These are phyloP conservation scores for Henricia sp. DNA, from an alignment of 53 echinoderm and acorn worm species.

Conservation along the genomic window DNA sequence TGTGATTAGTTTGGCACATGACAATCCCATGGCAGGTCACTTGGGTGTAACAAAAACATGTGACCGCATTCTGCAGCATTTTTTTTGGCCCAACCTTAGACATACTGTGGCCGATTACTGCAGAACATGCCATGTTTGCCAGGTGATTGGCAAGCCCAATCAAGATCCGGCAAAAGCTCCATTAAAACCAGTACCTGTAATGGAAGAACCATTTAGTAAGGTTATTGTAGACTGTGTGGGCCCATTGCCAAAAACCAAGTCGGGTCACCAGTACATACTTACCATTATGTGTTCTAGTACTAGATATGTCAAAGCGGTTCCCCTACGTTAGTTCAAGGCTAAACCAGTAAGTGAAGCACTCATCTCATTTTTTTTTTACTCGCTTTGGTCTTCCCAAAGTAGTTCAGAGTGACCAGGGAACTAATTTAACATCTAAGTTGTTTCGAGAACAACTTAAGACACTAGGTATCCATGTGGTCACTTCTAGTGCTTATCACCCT, in stretches of 20 bases:
- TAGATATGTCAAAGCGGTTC: slow-evolving; percentile 72
- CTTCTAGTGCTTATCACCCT: slow-evolving; percentile 60
- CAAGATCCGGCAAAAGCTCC: slow-evolving; percentile 59
- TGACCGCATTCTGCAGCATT: slow-evolving; percentile 70
- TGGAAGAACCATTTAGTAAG: slow-evolving; percentile 76
- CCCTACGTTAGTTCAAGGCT: slow-evolving; percentile 66
- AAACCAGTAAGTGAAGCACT: slow-evolving; percentile 65
- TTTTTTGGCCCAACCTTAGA: slow-evolving; percentile 65
- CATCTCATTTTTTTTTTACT: slow-evolving; percentile 64
- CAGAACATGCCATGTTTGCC: slow-evolving; percentile 29
- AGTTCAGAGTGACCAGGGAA: slow-evolving; percentile 75
- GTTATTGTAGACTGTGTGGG: slow-evolving; percentile 80
- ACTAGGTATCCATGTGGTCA: slow-evolving; percentile 1
- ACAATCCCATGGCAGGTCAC: slow-evolving; percentile 71
- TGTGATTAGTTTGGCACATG: slow-evolving; percentile 71
- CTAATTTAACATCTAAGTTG: slow-evolving; percentile 55
- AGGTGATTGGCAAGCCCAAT: slow-evolving; percentile 70
- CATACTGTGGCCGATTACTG: slow-evolving; percentile 29
- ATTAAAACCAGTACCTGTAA: slow-evolving; percentile 67
- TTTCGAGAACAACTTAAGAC: slow-evolving; percentile 49
- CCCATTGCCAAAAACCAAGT: slow-evolving; percentile 69
- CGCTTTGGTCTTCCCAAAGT: slow-evolving; percentile 65
- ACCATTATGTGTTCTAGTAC: slow-evolving; percentile 79
- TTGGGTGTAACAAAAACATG: slow-evolving; percentile 60
- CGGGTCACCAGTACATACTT: slow-evolving; percentile 66